Evolutionary conservation across 2,113 vertebrate genomes (phyloP).

Genomic region (Helogale parvula): DNA sequence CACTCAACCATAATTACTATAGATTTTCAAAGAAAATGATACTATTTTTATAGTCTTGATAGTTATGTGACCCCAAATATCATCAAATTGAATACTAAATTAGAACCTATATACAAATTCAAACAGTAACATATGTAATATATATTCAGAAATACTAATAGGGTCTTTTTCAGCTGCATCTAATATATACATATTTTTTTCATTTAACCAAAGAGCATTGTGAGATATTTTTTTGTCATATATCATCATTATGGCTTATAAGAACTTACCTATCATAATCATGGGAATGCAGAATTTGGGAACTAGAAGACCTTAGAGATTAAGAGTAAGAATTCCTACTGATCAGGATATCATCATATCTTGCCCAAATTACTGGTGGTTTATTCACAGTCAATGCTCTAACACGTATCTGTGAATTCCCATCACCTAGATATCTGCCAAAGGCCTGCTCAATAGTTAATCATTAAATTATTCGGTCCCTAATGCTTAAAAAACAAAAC

Average conservation of each 20-base stretch:
- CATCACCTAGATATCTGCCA: neutral
- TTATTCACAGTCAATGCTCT: neutral
- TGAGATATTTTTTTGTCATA: constrained; percentile 4
- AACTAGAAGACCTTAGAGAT: neutral
- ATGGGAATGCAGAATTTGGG: neutral
- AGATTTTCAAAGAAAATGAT: constrained; percentile 44
- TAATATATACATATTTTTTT: neutral
- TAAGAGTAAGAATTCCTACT: neutral
- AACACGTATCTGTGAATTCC: neutral
- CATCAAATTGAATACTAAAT: constrained; percentile 39
- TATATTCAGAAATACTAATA: neutral
- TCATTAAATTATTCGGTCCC: neutral
- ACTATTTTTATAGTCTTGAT: neutral
- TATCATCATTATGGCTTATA: neutral
- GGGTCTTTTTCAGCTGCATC: neutral
- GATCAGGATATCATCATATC: neutral
- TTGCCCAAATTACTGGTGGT: neutral
- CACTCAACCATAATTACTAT: constrained; percentile 19
- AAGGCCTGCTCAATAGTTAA: neutral
- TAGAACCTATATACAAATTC: constrained; percentile 46
- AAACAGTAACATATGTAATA: neutral
- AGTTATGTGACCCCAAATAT: constrained; percentile 17
- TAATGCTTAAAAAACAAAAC: constrained; percentile 25
- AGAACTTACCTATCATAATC: neutral
- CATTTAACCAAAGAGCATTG: neutral